Base-by-base conservation (phyloP, 2,797 vertebrate species). In the Gobionotothen gibberifrons region DNA sequence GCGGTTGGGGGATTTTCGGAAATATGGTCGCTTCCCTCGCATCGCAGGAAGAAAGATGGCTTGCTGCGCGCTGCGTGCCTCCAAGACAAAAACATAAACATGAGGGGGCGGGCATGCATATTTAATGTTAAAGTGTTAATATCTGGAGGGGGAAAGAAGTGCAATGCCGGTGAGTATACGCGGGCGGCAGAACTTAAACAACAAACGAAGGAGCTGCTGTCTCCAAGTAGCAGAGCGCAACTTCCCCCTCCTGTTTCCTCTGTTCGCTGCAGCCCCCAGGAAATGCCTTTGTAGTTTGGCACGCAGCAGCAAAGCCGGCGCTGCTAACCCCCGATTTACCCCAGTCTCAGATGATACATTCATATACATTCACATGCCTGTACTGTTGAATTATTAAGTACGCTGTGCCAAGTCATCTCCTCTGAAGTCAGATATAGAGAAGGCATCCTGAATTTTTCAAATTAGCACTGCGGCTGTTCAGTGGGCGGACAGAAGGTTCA, bases 381-480 rank as follows among this genome's bases (percentile, higher is more conserved):
- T 89, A 89, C 83, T 81, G 83, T 56, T 94, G 88, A 93, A 93
- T 93, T 92, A 92, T 91, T 92, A 79, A 93, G 72, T 9, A 44
- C 8, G 84, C 83, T 61, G 75, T 66, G 84, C 85, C 82, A 82
- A 83, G 82, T 80, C 88, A 82, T 90, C 87, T 83, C 84, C 84
- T 93, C 89, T 90, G 90, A 93, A 93, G 89, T 90, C 79, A 63
- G 86, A 87, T 80, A 81, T 3, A 26, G 81, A 60, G 62, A 80
- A 83, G 82, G 78, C 74, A 59, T 79, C 74, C 74, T 79, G 87
- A 87, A 86, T 86, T 83, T 87, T 88, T 87, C 65, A 83, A 87
- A 87, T 87, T 82, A 87, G 78, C 78, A 46, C 78, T 74, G 85
- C 64, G 74, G 85, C 74, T 74, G 78, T 64, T 29, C 60, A 85